Evolutionary conservation across 2,113 vertebrate species (phyloP).

Genomic region (Rhinoderma darwinii): DNA sequence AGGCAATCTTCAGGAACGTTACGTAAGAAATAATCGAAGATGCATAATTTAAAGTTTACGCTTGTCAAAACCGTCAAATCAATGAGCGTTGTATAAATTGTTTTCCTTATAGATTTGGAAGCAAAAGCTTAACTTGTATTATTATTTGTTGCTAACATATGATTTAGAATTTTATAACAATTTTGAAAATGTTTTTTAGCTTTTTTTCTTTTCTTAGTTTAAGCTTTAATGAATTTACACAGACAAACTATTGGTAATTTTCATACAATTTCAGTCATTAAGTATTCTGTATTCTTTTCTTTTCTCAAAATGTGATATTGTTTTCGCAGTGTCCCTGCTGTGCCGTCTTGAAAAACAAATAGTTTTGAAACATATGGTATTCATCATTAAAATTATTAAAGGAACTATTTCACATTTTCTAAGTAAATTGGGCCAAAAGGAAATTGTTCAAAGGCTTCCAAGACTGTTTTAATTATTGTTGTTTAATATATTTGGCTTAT

Average conservation of each 20-base stretch:
- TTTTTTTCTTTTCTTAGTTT: too few relatives aligned
- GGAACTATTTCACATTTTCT: not conserved
- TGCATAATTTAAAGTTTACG: too few relatives aligned
- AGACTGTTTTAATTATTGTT: not conserved
- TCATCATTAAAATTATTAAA: not conserved
- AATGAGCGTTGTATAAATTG: too few relatives aligned
- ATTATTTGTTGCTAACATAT: too few relatives aligned
- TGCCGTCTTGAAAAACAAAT: constrained; percentile 10
- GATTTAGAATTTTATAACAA: too few relatives aligned
- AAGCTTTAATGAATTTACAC: not conserved
- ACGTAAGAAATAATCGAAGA: too few relatives aligned
- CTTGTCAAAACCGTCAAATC: too few relatives aligned
- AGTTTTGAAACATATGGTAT: not conserved
- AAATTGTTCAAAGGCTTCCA: too few relatives aligned
- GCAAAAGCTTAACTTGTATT: not conserved
- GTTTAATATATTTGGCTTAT: not conserved
- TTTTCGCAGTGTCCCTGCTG: not conserved
- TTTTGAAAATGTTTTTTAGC: too few relatives aligned
- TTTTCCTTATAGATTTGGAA: too few relatives aligned
- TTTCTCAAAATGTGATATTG: not conserved
- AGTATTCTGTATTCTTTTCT: not conserved
- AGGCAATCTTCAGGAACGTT: too few relatives aligned
- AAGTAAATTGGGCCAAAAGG: constrained; percentile 5
- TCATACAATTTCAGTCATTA: not conserved
- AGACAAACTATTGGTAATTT: not conserved